These are phyloP conservation scores for Tuberolachnus salignus DNA, from an alignment of 2,888 invertebrate genomes.

Conservation along the genomic window DNA sequence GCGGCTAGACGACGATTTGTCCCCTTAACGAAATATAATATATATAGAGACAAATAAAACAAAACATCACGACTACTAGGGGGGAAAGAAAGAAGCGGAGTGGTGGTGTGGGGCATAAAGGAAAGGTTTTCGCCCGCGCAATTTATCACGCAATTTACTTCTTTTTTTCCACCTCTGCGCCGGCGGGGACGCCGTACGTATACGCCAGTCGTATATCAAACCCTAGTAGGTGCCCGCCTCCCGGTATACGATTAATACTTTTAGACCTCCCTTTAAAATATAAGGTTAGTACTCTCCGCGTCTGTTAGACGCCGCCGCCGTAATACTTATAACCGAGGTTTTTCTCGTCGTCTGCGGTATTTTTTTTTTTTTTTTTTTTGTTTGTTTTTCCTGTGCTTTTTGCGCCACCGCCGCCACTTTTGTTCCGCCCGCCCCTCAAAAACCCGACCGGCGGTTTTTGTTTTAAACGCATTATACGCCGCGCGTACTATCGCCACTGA, in stretches of 20 bases:
- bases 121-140: constrained; percentile 44
- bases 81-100: too few relatives aligned
- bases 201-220: constrained; percentile 45
- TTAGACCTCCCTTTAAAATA: constrained; percentile 37
- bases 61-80: not conserved
- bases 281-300: constrained; percentile 37
- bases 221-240: constrained; percentile 49
- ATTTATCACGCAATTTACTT: constrained; percentile 56
- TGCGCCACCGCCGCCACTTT: not conserved
- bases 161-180: constrained; percentile 44
- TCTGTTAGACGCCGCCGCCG: constrained; percentile 55
- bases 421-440: too few relatives aligned
- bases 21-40: constrained; percentile 34
- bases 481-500: constrained; percentile 37
- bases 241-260: constrained; percentile 52
- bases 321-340: constrained; percentile 40
- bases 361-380: not conserved
- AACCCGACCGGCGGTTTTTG: constrained; percentile 30
- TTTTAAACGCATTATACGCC: constrained; percentile 49
- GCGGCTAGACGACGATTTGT: constrained; percentile 44
- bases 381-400: too few relatives aligned
- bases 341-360: constrained; percentile 14
- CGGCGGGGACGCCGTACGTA: constrained; percentile 1
- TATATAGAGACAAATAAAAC: too few relatives aligned
- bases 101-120: too few relatives aligned